Percentiles rank a stretch among this genome's conserved stretches.
Conservation (phyloP, 2,888 invertebrate genomes). For the Trissolcus brochymenae region DNA sequence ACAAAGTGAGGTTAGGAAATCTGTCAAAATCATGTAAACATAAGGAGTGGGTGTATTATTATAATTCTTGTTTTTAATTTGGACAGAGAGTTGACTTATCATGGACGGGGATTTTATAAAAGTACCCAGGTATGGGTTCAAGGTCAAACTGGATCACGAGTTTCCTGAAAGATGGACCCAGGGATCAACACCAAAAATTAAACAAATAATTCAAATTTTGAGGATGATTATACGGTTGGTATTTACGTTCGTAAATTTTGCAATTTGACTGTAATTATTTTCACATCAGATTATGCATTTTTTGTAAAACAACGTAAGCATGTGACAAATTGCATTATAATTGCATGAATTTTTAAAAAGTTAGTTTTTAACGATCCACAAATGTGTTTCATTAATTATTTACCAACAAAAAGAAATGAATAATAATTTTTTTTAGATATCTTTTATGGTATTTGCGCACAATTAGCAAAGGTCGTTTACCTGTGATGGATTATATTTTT, state of each 20-base stretch:
- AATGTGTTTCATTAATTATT: not conserved
- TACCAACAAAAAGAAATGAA: too few species aligned
- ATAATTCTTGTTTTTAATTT: not conserved
- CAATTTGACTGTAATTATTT: not conserved
- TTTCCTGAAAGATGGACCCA: conserved; percentile 86
- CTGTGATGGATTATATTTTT: conserved; percentile 88
- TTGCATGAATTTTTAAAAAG: not conserved
- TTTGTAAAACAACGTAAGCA: too few species aligned
- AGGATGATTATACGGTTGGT: conserved; percentile 84
- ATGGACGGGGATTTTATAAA: conserved; percentile 57
- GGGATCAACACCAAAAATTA: conserved; percentile 81
- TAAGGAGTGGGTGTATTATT: not conserved
- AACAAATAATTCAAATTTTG: conserved; percentile 84
- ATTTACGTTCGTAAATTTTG: not conserved
- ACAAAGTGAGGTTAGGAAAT: not conserved
- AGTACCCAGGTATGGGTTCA: conserved; percentile 83
- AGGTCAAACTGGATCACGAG: conserved; percentile 84
- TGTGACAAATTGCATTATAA: too few species aligned
- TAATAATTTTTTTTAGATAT: conserved; percentile 79
- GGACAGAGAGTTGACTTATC: not conserved
- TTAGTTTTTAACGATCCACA: not conserved
- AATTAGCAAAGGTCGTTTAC: conserved; percentile 81
- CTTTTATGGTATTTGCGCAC: conserved; percentile 83
- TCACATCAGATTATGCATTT: too few species aligned
- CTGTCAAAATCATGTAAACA: not conserved